Base-by-base conservation (phyloP, 2,888 invertebrate species). In the Oscheius sp. region DNA sequence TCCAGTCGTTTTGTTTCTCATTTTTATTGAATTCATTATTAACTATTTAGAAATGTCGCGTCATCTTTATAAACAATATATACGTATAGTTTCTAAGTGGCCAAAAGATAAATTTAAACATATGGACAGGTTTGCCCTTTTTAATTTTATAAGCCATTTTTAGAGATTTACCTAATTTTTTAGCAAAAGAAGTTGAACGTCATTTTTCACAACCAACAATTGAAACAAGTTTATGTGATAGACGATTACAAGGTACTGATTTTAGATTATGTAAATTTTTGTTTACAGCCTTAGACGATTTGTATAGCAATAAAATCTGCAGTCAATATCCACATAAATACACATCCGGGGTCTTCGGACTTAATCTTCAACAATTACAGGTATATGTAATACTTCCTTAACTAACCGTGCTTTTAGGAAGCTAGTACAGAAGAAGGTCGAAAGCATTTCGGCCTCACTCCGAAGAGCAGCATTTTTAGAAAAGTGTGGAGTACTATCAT, bases 31-130 rank as follows among this genome's bases (percentile, higher is more conserved):
- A 51, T 20, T 14, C 20, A 17, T 30, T 28, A 4, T 26, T 32
- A n/a, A 28, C 28, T 50, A n/a, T 22, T 57, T 17, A 20, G 26
- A 20, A 59, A 79, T 77, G 73, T 77, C 80, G 8, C 68, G 74
- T 44, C 74, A 80, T 47, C 63, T 80, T 14, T 82, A 80, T 69
- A 82, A 80, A 61, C 79, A 81, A 62, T 83, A 80, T 50, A 44
- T 82, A 59, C 69, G 81, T 20, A 49, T 81, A 28, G 70, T 78
- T 6, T 67, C 74, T 3, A 75, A 79, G 67, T 83, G 83, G 83
- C 83, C 83, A 9, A 75, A 75, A 50, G 82, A 82, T 57, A 51
- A 67, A 44, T 67, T 71, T 56, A 82, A 82, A 68, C 64, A 66
- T 24, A 69, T 71, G 12, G 71, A 74, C 28, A 72, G 72, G 74